These are phyloP conservation scores for Peromyscus nudipes DNA, from an alignment of 2,797 vertebrate species.

Conservation along the genomic window DNA sequence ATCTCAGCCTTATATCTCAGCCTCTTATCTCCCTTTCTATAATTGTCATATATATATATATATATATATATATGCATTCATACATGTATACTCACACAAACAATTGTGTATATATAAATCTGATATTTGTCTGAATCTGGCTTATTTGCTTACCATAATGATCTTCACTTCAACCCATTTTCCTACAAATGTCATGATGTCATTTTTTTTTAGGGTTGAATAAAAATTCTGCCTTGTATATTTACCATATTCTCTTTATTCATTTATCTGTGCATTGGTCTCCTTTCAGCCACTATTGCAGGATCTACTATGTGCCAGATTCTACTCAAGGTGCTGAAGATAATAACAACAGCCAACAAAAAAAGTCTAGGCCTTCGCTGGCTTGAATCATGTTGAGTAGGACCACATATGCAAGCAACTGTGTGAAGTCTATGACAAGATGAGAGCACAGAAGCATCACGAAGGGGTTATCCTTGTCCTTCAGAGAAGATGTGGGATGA, in stretches of 20 bases:
- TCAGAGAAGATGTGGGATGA: not conserved
- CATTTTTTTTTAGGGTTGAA: not conserved
- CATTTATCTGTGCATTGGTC: not conserved
- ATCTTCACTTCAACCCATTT: not conserved
- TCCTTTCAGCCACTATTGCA: rapidly evolving
- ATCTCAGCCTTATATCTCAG: not conserved
- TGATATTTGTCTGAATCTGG: not conserved
- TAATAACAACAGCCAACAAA: not conserved
- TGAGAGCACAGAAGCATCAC: too few relatives aligned
- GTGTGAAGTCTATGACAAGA: not conserved
- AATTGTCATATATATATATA: not conserved
- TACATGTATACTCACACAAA: not conserved
- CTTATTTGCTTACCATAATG: not conserved
- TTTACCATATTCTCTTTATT: not conserved
- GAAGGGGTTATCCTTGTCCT: too few relatives aligned
- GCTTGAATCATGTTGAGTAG: not conserved
- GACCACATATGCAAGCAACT: not conserved
- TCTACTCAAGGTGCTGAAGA: not conserved
- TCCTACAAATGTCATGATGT: not conserved
- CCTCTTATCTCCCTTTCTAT: not conserved
- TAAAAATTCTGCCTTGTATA: not conserved
- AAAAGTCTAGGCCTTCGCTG: not conserved
- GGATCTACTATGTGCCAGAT: not conserved
- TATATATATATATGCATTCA: not conserved
- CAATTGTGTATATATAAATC: not conserved